Evolutionary conservation across 2,888 invertebrate species (phyloP), one percentile per base, ranked within the genome.

Genomic region (Campoplex capitator): DNA sequence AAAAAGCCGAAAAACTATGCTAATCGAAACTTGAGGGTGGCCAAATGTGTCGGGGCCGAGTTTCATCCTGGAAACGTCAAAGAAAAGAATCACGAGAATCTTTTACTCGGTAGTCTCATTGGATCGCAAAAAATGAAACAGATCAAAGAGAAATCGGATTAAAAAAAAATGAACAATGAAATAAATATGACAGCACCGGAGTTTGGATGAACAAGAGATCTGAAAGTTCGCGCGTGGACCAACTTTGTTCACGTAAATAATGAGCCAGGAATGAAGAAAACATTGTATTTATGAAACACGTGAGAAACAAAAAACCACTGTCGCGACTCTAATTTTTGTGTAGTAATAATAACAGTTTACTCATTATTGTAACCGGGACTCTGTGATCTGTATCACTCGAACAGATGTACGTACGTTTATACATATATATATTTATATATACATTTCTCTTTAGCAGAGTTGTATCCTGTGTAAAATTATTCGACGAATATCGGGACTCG

Each of bases 11-110:
- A 86, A 87, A 58, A 71, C 56, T 74, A 75, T 78, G 86, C 86
- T 88, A 87, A 84, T 82, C 76, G 75, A 80, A 35, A 32, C 73
- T 78, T 71, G 76, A 87, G 88, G 74, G 88, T 86, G 77, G 71
- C 67, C 83, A 78, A 58, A 78, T 73, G 73, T 67, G 42, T 85
- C 68, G 56, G 45, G 80, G 76, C 65, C 56, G 23, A n/a, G 71
- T 48, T 85, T 79, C 62, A 70, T 77, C 76, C 51, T 73, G 58
- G 54, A 85, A 83, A 83, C 48, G 38, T 75, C 18, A 54, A 56
- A 38, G 68, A 18, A 18, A 68, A 65, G 51, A 32, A 78, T 77
- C 58, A 76, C 62, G 68, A 83, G 70, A 73, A 79, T 80, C 48
- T 51, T 68, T 35, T 68, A 32, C 32, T 87, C 80, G 79, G 79